Evolutionary conservation across 2,113 vertebrate genomes (phyloP).

Genomic region (Alethe castanea): DNA sequence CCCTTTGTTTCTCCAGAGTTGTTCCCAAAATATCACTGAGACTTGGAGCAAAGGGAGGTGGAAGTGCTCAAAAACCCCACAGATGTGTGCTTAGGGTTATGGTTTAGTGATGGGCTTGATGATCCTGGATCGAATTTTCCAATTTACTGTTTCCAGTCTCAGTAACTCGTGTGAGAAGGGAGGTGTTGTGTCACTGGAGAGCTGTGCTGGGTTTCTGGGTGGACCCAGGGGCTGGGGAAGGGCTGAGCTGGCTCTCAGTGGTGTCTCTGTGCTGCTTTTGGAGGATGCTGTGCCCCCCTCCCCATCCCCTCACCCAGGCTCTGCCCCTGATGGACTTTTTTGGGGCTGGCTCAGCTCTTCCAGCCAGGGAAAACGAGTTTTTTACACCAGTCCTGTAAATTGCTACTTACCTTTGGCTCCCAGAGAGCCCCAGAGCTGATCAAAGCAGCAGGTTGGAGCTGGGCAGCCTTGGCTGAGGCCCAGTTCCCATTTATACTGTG

Average conservation of each 20-base stretch:
- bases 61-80: fast-evolving
- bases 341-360: background rate
- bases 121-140: too few relatives aligned
- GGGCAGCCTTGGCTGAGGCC: constrained; percentile 16
- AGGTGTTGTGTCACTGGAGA: fast-evolving
- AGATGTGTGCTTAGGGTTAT: fast-evolving
- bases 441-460: background rate
- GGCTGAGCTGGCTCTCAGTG: background rate
- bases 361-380: background rate
- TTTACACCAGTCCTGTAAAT: background rate
- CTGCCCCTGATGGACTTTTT: background rate
- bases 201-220: background rate
- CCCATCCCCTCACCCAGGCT: background rate
- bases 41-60: background rate
- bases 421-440: background rate
- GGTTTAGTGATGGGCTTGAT: background rate
- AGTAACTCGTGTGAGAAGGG: fast-evolving
- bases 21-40: background rate
- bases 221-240: background rate
- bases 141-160: fast-evolving
- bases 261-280: fast-evolving
- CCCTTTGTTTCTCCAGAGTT: background rate
- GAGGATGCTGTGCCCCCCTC: background rate
- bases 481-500: background rate
- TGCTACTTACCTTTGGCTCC: background rate